Conservation (phyloP, 2,797 vertebrate genomes). For the Crotalus adamanteus region DNA sequence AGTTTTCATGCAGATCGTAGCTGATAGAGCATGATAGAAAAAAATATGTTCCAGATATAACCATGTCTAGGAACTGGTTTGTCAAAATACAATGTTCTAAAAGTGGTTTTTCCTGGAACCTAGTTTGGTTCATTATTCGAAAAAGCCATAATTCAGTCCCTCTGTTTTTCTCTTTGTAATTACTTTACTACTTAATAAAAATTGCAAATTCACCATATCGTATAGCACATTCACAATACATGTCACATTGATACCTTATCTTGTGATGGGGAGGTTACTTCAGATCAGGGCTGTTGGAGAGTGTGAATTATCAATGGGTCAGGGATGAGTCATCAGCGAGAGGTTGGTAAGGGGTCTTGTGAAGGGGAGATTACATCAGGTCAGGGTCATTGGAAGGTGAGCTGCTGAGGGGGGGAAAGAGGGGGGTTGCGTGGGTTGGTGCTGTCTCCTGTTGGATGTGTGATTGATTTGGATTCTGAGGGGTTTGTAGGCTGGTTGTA, state of each 20-base stretch:
- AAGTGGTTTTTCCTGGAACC: neutral
- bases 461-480: no score
- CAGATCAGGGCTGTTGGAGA: no score
- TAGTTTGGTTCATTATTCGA: neutral
- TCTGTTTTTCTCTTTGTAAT: neutral
- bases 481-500: no score
- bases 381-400: no score
- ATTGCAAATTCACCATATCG: neutral
- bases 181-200: neutral
- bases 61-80: neutral
- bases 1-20: neutral
- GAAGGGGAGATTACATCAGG: no score
- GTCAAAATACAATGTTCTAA: neutral
- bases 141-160: neutral
- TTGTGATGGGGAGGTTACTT: no score
- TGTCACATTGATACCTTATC: neutral
- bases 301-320: no score
- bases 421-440: no score
- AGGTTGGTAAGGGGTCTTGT: no score
- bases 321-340: no score
- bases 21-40: neutral
- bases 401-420: no score
- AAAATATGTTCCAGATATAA: neutral
- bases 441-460: no score
- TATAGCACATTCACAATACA: neutral